Conservation (phyloP, 2,888 invertebrate genomes). For the Teleiodes luculella region DNA sequence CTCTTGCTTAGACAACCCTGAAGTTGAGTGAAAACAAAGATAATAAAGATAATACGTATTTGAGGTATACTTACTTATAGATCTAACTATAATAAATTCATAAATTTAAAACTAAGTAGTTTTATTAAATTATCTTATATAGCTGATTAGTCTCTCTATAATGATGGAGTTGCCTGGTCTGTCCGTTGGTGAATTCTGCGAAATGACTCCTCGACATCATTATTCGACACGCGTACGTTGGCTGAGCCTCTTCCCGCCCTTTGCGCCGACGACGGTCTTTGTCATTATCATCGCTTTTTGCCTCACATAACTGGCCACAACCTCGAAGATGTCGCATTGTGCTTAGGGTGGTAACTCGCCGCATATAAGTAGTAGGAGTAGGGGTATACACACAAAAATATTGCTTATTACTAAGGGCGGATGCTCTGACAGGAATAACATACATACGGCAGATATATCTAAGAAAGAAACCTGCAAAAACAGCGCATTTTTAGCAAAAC, state of each 20-base stretch:
- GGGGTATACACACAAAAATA: constrained; percentile 14
- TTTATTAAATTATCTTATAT: no score
- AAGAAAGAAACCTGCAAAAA: no score
- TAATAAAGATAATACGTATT: no score
- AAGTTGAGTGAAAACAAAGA: no score
- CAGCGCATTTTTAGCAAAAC: neutral
- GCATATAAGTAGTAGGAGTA: constrained; percentile 18
- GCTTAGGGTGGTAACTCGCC: constrained; percentile 24
- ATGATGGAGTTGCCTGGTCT: constrained; percentile 32
- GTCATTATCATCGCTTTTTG: constrained; percentile 77
- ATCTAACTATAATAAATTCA: no score
- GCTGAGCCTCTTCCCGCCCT: constrained; percentile 62
- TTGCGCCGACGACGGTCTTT: constrained; percentile 60
- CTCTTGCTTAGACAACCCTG: no score
- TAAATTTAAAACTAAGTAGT: no score
- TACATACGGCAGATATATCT: no score
- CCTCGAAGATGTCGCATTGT: constrained; percentile 48
- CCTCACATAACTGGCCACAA: constrained; percentile 65
- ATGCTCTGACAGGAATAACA: neutral
- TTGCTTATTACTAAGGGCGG: constrained; percentile 1
- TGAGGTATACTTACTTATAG: no score
- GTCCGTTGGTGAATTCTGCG: constrained; percentile 33
- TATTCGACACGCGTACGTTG: constrained; percentile 62
- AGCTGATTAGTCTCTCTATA: no score
- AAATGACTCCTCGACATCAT: constrained; percentile 37